These are phyloP conservation scores for Leguminivora glycinivorella DNA, from an alignment of 1,140 invertebrate species.

Conservation along the genomic window DNA sequence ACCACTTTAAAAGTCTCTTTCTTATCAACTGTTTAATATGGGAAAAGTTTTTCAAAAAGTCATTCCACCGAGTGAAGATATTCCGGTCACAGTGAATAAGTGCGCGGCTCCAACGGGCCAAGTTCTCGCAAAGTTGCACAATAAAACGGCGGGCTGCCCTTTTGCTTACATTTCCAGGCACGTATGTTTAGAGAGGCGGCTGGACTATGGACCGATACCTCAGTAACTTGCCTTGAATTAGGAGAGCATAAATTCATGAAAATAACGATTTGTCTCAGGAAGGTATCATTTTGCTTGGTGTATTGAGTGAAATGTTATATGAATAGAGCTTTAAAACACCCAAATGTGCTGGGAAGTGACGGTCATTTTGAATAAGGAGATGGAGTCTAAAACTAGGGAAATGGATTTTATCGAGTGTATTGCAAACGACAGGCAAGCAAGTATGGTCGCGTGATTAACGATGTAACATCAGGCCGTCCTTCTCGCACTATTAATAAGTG, in stretches of 20 bases:
- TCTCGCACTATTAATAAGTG: too few species aligned
- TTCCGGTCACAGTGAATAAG: constrained; percentile 25
- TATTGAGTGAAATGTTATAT: too few species aligned
- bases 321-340: too few species aligned
- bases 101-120: constrained; percentile 12
- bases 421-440: too few species aligned
- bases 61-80: constrained; percentile 23
- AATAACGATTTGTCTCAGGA: neutral
- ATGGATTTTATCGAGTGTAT: too few species aligned
- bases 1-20: constrained; percentile 7
- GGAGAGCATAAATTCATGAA: neutral
- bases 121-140: constrained; percentile 35
- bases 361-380: too few species aligned
- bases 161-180: constrained; percentile 38
- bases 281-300: too few species aligned
- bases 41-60: constrained; percentile 7
- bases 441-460: too few species aligned
- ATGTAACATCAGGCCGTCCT: too few species aligned
- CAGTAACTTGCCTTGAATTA: constrained; percentile 27
- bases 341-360: too few species aligned
- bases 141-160: constrained; percentile 32
- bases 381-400: too few species aligned
- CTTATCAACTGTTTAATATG: constrained; percentile 17
- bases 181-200: constrained; percentile 31
- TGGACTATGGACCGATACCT: neutral